Evolutionary conservation across 2,888 invertebrate species (phyloP), one percentile per base, ranked within the genome.

Genomic region (Gryllus longicercus): DNA sequence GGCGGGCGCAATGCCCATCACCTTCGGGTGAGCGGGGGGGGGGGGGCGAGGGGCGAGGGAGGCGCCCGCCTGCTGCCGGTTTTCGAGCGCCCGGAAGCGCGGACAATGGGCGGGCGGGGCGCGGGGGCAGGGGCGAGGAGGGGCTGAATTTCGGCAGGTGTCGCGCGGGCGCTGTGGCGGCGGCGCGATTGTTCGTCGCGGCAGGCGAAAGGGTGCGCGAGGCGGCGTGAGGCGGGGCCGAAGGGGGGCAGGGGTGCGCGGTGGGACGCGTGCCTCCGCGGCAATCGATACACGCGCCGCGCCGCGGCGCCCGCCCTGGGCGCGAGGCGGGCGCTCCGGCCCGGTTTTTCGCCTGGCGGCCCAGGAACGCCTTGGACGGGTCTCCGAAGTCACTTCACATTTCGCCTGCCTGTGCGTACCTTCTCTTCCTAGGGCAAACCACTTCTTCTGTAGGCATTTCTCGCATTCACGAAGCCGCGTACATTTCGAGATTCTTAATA

Each of bases 241-340:
- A 16, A 18, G 63, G 16, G 63, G 14, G 14, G 63, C 16, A 63
- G 63, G n/a, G 63, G 63, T 14, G 63, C 63, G n/a, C 14, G 63
- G 63, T 8, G 16, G n/a, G 63, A n/a, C 63, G 63, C 63, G 63
- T 63, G 63, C 63, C 63, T 14, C 63, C n/a, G 63, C 63, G 63
- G 63, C 63, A 63, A 63, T 63, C 63, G 63, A 63, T 63, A 63
- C 63, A n/a, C 63, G 63, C n/a, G 63, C 63, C 63, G 63, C n/a
- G 16, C 63, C 63, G 16, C 16, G 63, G 63, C 16, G 63, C 63
- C n/a, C n/a, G 63, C 63, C 16, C 14, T 10, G 14, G 63, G 16
- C 63, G 63, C 63, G 4, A 63, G 16, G 38, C 63, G n/a, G 16
- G 14, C 16, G 3, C 63, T 11, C 63, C 63, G n/a, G 63, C 63